Evolutionary conservation across 2,797 vertebrate species (phyloP).

Genomic region (Sebastes taczanowskii): DNA sequence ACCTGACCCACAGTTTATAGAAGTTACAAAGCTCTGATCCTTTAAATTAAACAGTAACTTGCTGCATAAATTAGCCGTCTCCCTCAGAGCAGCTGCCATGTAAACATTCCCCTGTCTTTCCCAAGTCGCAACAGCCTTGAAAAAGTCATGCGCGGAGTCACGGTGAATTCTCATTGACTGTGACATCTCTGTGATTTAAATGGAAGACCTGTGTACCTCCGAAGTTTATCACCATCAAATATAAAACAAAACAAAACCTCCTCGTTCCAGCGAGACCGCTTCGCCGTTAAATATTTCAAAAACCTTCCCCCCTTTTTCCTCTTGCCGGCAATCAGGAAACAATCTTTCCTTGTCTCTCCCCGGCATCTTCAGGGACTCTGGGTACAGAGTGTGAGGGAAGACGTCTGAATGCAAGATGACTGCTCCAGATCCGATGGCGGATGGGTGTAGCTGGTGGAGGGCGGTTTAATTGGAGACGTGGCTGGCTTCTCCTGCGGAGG

Average conservation of each 20-base stretch:
- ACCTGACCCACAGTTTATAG: neutral
- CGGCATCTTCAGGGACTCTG: conserved; percentile 77
- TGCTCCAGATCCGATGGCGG: conserved; percentile 74
- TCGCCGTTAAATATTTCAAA: conserved; percentile 81
- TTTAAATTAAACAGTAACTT: conserved; percentile 50
- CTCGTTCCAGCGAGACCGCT: conserved; percentile 72
- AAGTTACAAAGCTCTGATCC: conserved; percentile 17
- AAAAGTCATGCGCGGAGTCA: conserved; percentile 59
- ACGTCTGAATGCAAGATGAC: conserved; percentile 78
- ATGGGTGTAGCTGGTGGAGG: conserved; percentile 64
- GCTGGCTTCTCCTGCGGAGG: conserved; percentile 66
- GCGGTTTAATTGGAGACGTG: conserved; percentile 78
- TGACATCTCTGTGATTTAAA: conserved; percentile 78
- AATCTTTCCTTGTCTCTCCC: conserved; percentile 81
- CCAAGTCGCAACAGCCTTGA: conserved; percentile 37
- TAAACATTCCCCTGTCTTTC: conserved; percentile 49
- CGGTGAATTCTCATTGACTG: conserved; percentile 66
- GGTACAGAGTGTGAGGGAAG: conserved; percentile 67
- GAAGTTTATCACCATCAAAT: conserved; percentile 80
- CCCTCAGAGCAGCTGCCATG: conserved; percentile 59
- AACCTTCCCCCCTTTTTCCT: conserved; percentile 72
- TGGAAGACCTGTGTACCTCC: conserved; percentile 77
- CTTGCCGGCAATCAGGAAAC: conserved; percentile 81
- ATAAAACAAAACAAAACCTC: conserved; percentile 82
- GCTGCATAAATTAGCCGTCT: conserved; percentile 40